Evolutionary conservation across 1,140 invertebrate genomes (phyloP), one percentile per base, ranked within the genome.

Genomic region (Prorops nasuta): DNA sequence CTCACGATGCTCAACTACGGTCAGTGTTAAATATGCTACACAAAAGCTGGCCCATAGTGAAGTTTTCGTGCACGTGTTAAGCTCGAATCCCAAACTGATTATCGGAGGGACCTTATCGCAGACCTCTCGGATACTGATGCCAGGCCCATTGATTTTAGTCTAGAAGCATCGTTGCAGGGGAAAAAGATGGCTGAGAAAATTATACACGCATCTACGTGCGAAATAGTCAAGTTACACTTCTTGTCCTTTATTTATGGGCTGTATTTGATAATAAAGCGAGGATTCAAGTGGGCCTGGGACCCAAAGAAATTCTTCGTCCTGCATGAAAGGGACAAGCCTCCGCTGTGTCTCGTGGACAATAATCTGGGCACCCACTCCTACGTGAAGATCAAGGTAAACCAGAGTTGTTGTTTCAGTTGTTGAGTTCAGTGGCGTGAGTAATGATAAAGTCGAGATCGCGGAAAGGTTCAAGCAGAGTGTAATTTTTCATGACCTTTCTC

Each of bases 301-400:
- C 75, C 78, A 0, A 78, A 77, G 14, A 69, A 67, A 8, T 79
- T 76, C 48, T 74, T 76, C 31, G 64, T 63, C 43, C 37, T 75
- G 20, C 64, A 66, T 17, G 62, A 74, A 14, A 66, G 83, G 14
- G 83, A 84, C 53, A 84, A 79, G 42, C 84, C 84, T 7, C 85
- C 85, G 1, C 49, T 66, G 10, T 86, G 83, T 64, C 66, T 86
- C 1, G 70, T 83, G 3, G 82, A 84, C 52, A 77, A 81, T 9
- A 71, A 68, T 10, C 67, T 84, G 49, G 85, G 85, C 16, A 77
- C 77, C 49, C 85, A 86, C 69, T 83, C 79, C 44, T 86, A 84
- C 57, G 76, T 85, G 12, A 86, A 86, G 72, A 67, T 86, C 14
- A 83, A 83, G 75, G 85, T 85, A 74, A 77, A 63, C 10, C 17